Percentiles rank a stretch among this genome's conserved stretches.
phyloP scores from a whole-genome alignment of 2,113 vertebrate genomes.

The Cyanistes caeruleus region DNA sequence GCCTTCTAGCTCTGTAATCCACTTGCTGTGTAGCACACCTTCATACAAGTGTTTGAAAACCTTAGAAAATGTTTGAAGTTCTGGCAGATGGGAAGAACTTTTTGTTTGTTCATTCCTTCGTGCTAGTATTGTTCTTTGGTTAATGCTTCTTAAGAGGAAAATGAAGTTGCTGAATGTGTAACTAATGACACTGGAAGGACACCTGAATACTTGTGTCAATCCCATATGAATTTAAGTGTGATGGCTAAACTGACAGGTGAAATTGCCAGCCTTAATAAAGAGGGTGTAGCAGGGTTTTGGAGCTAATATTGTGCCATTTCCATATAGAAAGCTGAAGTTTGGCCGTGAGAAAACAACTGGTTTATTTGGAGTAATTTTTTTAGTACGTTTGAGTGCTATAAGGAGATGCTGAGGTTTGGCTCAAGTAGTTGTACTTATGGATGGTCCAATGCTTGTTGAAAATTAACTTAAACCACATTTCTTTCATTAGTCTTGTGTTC shows the following conservation, averaged over 20 bases:
- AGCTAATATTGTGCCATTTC: background rate
- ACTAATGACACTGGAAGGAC: background rate
- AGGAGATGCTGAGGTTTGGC: background rate
- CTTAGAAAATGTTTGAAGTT: background rate
- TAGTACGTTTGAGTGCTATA: background rate
- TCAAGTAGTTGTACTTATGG: background rate
- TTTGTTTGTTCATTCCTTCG: constrained; percentile 6
- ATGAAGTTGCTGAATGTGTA: background rate
- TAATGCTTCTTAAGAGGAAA: background rate
- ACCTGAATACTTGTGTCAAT: background rate
- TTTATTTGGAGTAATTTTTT: background rate
- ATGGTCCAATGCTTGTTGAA: background rate
- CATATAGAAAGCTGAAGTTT: background rate
- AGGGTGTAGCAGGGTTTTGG: background rate
- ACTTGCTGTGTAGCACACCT: background rate
- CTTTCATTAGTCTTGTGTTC: background rate
- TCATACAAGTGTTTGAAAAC: background rate
- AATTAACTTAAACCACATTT: background rate
- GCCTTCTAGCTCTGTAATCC: background rate
- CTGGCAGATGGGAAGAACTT: background rate
- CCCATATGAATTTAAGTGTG: background rate
- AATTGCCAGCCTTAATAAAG: background rate
- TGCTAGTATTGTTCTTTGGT: background rate
- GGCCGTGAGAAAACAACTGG: background rate
- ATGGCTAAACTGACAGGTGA: background rate